Conservation (phyloP, 2,888 invertebrate genomes). For the Matsumyia berberina region DNA sequence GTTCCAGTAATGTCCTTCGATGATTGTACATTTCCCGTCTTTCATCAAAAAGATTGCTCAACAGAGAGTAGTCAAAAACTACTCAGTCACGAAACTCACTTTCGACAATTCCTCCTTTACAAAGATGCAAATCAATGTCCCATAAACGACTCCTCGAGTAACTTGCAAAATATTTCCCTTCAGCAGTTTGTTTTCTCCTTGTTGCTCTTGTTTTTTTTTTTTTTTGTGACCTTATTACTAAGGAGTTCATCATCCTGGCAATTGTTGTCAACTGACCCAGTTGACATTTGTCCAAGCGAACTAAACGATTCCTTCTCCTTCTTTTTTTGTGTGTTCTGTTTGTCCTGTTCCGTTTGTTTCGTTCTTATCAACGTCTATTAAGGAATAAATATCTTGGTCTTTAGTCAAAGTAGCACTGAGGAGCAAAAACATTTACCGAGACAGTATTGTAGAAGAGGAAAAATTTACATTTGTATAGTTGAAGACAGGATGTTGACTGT, state of each 20-base stretch:
- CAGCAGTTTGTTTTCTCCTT: conserved; percentile 32
- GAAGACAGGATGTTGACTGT: conserved; percentile 28
- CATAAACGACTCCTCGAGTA: conserved; percentile 18
- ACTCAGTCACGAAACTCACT: conserved; percentile 4
- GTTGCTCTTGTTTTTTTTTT: not conserved
- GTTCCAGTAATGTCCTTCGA: no score
- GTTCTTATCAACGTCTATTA: conserved; percentile 53
- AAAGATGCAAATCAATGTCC: conserved; percentile 50
- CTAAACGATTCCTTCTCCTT: conserved; percentile 40
- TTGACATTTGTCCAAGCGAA: conserved; percentile 64
- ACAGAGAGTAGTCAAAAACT: not conserved
- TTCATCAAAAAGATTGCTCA: not conserved
- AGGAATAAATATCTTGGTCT: conserved; percentile 49
- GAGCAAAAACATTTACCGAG: conserved; percentile 25
- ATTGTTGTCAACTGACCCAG: conserved; percentile 57
- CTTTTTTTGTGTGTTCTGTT: conserved; percentile 23
- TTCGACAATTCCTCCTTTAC: conserved; percentile 1
- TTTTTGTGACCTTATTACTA: conserved; percentile 26
- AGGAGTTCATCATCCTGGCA: conserved; percentile 61
- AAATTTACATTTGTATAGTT: conserved; percentile 46
- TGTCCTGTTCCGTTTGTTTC: conserved; percentile 13
- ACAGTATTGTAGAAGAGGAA: not conserved
- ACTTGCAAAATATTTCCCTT: conserved; percentile 30
- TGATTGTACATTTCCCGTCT: not conserved
- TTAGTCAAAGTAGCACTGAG: conserved; percentile 15